Base-by-base conservation (phyloP, 2,888 invertebrate genomes). In the Eledona agricola region DNA sequence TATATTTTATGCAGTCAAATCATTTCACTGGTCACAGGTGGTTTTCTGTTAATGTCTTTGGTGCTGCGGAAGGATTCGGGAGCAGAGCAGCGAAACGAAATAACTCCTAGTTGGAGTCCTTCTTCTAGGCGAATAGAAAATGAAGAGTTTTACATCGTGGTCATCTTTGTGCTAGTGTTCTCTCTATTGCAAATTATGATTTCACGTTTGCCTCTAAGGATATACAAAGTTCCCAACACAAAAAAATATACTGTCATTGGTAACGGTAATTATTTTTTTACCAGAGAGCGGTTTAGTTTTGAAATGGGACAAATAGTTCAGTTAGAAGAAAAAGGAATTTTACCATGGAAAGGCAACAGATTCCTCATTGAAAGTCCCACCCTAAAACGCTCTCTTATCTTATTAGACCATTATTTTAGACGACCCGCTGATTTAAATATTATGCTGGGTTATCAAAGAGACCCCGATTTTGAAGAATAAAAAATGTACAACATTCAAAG, bases 371-470 rank as follows among this genome's bases (percentile, higher is more conserved):
- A 37, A 15, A 22, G 9, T n/a, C 4, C 29, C 2, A 54, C 22
- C 4, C 25, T 31, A 10, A 6, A 17, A 3, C 10, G 17, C n/a
- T 7, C 12, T 2, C 17, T 70, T 7, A 63, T 73, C 40, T 53
- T 77, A 32, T 11, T 74, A 0, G 73, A 74, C 9, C 52, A 69
- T 22, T 69, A 62, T 40, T 77, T 77, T 51, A 60, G 71, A 49
- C 66, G 58, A 47, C 72, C 76, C 7, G 68, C 70, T 13, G 77
- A 77, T 66, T 67, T 75, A 25, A 63, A 69, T 62, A 68, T 74
- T 22, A 72, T 76, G 74, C 53, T 75, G 40, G 73, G 74, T 4
- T 57, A 66, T 51, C 70, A 72, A 50, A 62, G 63, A 50, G 62
- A 67, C 46, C 59, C 62, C 4, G 59, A 64, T 28, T 35, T 57